Evolutionary conservation across 1,140 invertebrate genomes (phyloP).

Genomic region (Watersipora subatra): DNA sequence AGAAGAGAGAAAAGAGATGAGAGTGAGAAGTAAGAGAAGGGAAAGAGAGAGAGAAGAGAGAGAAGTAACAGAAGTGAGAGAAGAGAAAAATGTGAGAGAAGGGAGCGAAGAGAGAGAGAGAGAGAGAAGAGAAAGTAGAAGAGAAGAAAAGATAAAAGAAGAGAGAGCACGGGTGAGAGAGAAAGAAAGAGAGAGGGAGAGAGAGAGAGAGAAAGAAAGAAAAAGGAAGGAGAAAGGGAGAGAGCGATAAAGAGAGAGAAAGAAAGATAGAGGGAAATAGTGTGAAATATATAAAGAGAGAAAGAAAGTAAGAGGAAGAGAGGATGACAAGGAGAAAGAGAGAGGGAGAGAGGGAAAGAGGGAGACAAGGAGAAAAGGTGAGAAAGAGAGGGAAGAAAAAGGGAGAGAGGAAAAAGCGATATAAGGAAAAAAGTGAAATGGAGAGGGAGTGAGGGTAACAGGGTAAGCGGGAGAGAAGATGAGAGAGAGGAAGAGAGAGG

Average conservation of each 20-base stretch:
- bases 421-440: background rate
- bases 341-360: constrained; percentile 8
- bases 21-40: background rate
- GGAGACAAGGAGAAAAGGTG: background rate
- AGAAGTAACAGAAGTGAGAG: background rate
- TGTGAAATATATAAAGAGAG: background rate
- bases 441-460: background rate
- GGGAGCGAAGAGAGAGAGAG: constrained; percentile 1
- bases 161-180: background rate
- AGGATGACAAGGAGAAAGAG: background rate
- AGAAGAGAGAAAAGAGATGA: constrained; percentile 11
- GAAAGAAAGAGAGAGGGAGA: background rate
- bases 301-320: background rate
- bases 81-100: background rate
- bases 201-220: background rate
- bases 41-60: background rate
- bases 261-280: background rate
- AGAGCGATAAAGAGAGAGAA: background rate
- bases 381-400: background rate
- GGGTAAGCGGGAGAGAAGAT: background rate
- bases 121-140: background rate
- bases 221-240: constrained; percentile 3
- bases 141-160: background rate
- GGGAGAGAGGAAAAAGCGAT: background rate
- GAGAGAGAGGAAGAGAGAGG: background rate